These are phyloP conservation scores for Drosophila novamexicana DNA, from an alignment of 1,140 invertebrate species.

Conservation along the genomic window DNA sequence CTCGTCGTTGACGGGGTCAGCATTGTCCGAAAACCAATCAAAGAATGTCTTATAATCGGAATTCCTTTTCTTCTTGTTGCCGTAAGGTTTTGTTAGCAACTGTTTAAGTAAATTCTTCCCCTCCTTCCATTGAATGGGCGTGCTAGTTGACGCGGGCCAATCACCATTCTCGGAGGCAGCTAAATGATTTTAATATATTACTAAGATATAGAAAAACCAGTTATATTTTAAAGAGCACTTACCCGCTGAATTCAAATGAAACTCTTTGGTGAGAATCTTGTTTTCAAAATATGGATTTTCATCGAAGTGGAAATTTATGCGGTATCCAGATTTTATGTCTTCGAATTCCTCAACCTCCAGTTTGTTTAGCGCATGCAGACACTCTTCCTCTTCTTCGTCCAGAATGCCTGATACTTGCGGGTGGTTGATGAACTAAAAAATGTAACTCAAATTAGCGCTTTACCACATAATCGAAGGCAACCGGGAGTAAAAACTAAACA, in stretches of 20 bases:
- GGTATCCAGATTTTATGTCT: slow-evolving; percentile 95
- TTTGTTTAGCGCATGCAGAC: slow-evolving; percentile 92
- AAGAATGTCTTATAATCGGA: slow-evolving; percentile 91
- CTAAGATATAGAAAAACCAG: background rate
- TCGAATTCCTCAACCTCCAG: slow-evolving; percentile 95
- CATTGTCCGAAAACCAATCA: slow-evolving; percentile 92
- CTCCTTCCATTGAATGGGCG: slow-evolving; percentile 91
- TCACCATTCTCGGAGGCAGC: slow-evolving; percentile 84
- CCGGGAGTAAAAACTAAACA: background rate
- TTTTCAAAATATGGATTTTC: slow-evolving; percentile 95
- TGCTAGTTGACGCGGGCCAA: slow-evolving; percentile 89
- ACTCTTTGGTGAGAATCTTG: slow-evolving; percentile 91
- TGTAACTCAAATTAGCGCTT: slow-evolving; percentile 29
- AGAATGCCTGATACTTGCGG: slow-evolving; percentile 93
- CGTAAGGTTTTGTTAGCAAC: slow-evolving; percentile 85
- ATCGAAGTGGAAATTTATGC: slow-evolving; percentile 92
- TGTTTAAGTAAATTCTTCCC: slow-evolving; percentile 89
- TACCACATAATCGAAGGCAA: slow-evolving; percentile 16
- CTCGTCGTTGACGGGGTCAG: slow-evolving; percentile 91
- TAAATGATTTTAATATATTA: slow-evolving; percentile 13
- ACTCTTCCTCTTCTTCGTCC: slow-evolving; percentile 95
- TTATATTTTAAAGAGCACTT: slow-evolving; percentile 55
- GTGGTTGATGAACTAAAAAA: slow-evolving; percentile 93
- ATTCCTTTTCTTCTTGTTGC: slow-evolving; percentile 86
- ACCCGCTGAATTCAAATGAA: slow-evolving; percentile 89